phyloP scores from a whole-genome alignment of 2,888 invertebrate genomes.

The Spisula subtruncata region DNA sequence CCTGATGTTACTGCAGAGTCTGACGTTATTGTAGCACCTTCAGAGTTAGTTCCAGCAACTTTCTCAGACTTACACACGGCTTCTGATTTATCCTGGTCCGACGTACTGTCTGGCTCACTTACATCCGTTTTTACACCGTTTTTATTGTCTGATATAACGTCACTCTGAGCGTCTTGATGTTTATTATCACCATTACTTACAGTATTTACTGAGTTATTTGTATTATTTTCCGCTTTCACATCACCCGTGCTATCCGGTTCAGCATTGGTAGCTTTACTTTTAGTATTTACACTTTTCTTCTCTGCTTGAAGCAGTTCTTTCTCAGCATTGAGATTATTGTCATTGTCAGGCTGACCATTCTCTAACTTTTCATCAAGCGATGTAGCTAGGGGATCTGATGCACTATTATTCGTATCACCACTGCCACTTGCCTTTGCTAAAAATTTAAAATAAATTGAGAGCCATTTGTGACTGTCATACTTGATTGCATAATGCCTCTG shows the following conservation, averaged over 20 bases:
- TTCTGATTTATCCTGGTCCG: conserved; percentile 40
- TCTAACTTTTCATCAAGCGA: conserved; percentile 71
- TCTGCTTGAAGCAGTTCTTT: conserved; percentile 82
- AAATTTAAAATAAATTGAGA: background rate
- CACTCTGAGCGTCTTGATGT: conserved; percentile 24
- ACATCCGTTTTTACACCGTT: conserved; percentile 18
- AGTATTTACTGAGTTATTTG: conserved; percentile 24
- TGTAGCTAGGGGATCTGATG: conserved; percentile 51
- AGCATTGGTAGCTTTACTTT: conserved; percentile 23
- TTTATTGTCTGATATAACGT: conserved; percentile 26
- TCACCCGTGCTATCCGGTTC: conserved; percentile 55
- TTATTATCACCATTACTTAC: conserved; percentile 46
- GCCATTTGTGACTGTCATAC: too few species aligned
- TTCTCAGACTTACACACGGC: background rate
- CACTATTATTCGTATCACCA: conserved; percentile 47
- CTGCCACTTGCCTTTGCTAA: conserved; percentile 29
- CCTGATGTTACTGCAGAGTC: background rate
- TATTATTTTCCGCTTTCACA: conserved; percentile 44
- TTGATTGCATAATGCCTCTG: too few species aligned
- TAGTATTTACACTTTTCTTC: background rate
- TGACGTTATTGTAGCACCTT: conserved; percentile 19
- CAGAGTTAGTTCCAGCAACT: background rate
- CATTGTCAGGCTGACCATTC: conserved; percentile 81
- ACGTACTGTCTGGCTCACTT: conserved; percentile 50
- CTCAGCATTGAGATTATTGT: conserved; percentile 85